Percentiles rank a stretch among this genome's conserved stretches.
Conservation (phyloP, 2,113 vertebrate species). For the Alethe diademata region DNA sequence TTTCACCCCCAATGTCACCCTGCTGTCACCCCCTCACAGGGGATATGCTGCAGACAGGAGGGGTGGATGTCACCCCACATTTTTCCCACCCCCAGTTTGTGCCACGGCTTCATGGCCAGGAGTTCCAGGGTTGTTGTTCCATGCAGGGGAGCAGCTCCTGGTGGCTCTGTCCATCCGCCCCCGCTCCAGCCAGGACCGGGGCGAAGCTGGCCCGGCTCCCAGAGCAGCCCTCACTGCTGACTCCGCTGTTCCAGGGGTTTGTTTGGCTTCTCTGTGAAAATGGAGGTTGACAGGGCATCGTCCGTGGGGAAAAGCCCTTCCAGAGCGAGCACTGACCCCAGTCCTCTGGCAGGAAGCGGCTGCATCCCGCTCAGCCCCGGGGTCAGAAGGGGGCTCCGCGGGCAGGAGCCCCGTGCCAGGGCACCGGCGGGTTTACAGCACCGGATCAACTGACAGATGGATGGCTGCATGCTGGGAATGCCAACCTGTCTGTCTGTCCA, state of each 20-base stretch:
- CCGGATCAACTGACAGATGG: not conserved
- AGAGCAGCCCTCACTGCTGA: not conserved
- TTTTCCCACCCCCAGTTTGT: accelerated
- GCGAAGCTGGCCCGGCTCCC: not conserved
- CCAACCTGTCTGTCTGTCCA: not conserved
- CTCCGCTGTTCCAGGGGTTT: not conserved
- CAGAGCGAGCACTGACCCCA: not conserved
- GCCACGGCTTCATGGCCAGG: accelerated
- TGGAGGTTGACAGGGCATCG: not conserved
- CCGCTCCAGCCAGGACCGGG: accelerated
- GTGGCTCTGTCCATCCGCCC: not conserved
- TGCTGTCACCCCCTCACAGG: not conserved
- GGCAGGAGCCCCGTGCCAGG: not conserved
- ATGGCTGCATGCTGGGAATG: not conserved
- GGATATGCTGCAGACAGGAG: not conserved
- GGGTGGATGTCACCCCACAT: not conserved
- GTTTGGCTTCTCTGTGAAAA: not conserved
- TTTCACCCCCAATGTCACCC: not conserved
- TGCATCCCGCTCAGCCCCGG: not conserved
- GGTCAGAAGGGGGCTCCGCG: not conserved
- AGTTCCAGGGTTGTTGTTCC: accelerated
- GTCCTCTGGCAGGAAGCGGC: not conserved
- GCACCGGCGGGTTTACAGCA: not conserved
- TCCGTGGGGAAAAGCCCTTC: not conserved
- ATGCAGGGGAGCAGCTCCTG: not conserved